A percentile compares a stretch with the other conserved stretches of the same genome.
phyloP scores from a whole-genome alignment of 2,888 invertebrate species.

The Phyto melanocephala region DNA sequence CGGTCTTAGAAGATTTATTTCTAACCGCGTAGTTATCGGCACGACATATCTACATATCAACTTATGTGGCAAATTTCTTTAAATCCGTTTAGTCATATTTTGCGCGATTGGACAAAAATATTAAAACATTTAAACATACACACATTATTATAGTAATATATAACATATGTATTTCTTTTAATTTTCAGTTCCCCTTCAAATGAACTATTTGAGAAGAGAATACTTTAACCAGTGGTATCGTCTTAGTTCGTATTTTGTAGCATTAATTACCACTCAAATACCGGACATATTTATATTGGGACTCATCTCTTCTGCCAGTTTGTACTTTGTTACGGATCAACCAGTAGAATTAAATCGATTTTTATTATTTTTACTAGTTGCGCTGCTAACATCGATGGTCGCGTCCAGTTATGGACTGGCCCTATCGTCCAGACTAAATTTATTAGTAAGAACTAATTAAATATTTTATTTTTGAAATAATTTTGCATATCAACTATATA shows the following conservation, averaged over 20 bases:
- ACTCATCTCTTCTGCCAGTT: slow-evolving; percentile 84
- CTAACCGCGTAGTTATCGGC: no score
- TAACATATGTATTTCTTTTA: no score
- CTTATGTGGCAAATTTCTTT: no score
- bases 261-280: slow-evolving; percentile 84
- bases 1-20: no score
- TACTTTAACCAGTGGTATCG: slow-evolving; percentile 92
- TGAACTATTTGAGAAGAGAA: slow-evolving; percentile 86
- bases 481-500: not conserved
- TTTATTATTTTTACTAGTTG: slow-evolving; percentile 84
- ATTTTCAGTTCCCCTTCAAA: slow-evolving; percentile 87
- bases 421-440: slow-evolving; percentile 86
- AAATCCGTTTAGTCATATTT: no score
- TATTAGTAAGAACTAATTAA: slow-evolving; percentile 83
- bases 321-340: slow-evolving; percentile 87
- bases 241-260: slow-evolving; percentile 88
- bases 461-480: not conserved
- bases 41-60: no score
- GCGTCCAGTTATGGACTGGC: slow-evolving; percentile 89
- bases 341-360: slow-evolving; percentile 85
- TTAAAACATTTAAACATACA: no score
- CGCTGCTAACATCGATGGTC: slow-evolving; percentile 86
- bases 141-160: no score
- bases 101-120: no score
- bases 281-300: slow-evolving; percentile 86